phyloP scores from a whole-genome alignment of 2,888 invertebrate species.

The Chymomyza amoena region DNA sequence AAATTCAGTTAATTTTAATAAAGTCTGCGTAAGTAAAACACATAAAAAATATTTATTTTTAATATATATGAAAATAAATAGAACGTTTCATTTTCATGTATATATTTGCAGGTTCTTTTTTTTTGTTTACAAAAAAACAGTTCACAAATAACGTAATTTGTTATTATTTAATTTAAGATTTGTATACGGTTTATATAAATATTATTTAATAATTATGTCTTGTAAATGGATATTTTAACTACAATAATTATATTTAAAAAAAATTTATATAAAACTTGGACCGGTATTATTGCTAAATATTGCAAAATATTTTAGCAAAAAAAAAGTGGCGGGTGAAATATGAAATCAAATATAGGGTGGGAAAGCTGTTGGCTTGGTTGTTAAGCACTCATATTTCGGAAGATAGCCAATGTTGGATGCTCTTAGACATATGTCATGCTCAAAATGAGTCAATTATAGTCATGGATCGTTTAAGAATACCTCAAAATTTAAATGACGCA shows the following conservation, averaged over 20 bases:
- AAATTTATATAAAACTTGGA: slow-evolving; percentile 54
- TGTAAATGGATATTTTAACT: slow-evolving; percentile 30
- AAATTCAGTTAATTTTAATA: slow-evolving; percentile 27
- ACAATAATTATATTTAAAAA: slow-evolving; percentile 49
- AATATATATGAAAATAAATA: slow-evolving; percentile 40
- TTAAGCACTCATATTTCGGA: no score
- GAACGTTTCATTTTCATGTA: slow-evolving; percentile 13
- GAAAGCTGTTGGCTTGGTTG: no score
- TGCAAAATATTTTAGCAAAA: slow-evolving; percentile 27
- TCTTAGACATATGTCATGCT: no score
- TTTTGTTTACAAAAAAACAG: slow-evolving; percentile 18
- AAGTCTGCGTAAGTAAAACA: slow-evolving; percentile 33
- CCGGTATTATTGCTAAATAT: slow-evolving; percentile 34
- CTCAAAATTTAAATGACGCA: no score
- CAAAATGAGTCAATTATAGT: no score
- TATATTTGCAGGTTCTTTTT: neutral
- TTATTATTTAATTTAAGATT: slow-evolving; percentile 29
- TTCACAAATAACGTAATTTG: slow-evolving; percentile 12
- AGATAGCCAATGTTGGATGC: no score
- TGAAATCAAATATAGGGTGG: slow-evolving; percentile 24
- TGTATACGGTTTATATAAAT: slow-evolving; percentile 27
- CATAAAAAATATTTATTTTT: slow-evolving; percentile 21
- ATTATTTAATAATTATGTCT: neutral
- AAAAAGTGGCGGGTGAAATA: slow-evolving; percentile 29
- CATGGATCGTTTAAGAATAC: no score